These are phyloP conservation scores for Ctenoplectra terminalis DNA, from an alignment of 1,140 invertebrate species.

Conservation along the genomic window DNA sequence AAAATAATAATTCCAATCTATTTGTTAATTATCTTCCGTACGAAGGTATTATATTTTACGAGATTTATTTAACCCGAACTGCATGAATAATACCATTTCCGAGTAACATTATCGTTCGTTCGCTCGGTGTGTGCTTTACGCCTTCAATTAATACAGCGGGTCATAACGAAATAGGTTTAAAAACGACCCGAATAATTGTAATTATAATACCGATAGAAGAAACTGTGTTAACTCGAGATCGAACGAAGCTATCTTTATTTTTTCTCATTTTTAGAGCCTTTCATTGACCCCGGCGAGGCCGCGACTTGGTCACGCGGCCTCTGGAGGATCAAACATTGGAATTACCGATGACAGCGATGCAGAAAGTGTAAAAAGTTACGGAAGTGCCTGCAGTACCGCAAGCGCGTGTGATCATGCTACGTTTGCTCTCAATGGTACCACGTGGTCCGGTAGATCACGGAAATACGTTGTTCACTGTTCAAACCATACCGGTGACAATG, in stretches of 20 bases:
- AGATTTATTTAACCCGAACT: neutral
- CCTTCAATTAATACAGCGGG: neutral
- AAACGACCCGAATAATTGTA: neutral
- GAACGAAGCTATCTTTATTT: neutral
- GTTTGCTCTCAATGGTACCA: conserved; percentile 91
- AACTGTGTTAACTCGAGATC: neutral
- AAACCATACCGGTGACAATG: conserved; percentile 87
- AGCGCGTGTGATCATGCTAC: conserved; percentile 90
- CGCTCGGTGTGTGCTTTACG: neutral
- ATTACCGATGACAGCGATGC: conserved; percentile 87
- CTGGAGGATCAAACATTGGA: conserved; percentile 65
- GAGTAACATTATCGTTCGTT: neutral
- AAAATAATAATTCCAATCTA: neutral
- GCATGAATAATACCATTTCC: neutral
- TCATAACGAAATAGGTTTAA: neutral
- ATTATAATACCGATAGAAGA: neutral
- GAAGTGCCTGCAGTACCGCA: conserved; percentile 88
- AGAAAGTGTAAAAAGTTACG: conserved; percentile 90
- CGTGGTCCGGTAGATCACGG: conserved; percentile 85
- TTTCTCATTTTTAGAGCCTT: conserved; percentile 76
- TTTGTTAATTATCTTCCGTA: neutral
- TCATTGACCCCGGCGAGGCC: conserved; percentile 81
- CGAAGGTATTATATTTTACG: neutral
- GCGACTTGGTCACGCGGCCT: conserved; percentile 70
- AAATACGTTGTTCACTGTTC: conserved; percentile 93